Base-by-base conservation (phyloP, 2,888 invertebrate species). In the Dermolepida albohirtum region DNA sequence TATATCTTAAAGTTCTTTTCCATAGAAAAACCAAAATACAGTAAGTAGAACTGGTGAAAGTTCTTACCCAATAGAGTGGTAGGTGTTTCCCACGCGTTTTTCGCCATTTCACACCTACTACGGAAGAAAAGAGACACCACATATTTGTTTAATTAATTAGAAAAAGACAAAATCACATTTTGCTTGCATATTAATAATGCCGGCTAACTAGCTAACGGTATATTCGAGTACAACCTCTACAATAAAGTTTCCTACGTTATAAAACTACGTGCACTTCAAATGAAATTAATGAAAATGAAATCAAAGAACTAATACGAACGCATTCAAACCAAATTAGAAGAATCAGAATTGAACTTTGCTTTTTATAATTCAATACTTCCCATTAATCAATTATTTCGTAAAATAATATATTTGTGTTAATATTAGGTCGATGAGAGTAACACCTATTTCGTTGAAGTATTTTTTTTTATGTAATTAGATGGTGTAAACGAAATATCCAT, bases 121-220 rank as follows among this genome's bases (percentile, higher is more conserved):
- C 67, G 57, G 66, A 70, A 70, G 67, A 68, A 68, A 70, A 67
- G 70, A 54, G 71, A 64, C 47, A 63, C 34, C 57, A 66, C 49
- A 68, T 49, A 63, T 66, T 64, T 49, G 29, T 65, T 59, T 51
- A 51, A 65, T 69, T 68, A 54, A 71, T 64, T 69, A 71, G 71
- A 75, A 65, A 68, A 73, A 74, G 74, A 74, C 68, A 71, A 72
- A 71, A 70, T 71, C 72, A 70, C 71, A 72, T 72, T 70, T 68
- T 72, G 69, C 71, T 70, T 73, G 71, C 73, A 75, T 74, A 74
- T 74, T 74, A 74, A 75, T 73, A 71, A 75, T 73, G 73, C 71
- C 72, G 69, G 67, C 73, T 72, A 73, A 74, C 74, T 74, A 73
- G 71, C 68, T 74, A 74, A 74, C 74, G 74, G 74, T 70, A 74